phyloP scores from a whole-genome alignment of 2,888 invertebrate genomes.

The Epirrita christyi region DNA sequence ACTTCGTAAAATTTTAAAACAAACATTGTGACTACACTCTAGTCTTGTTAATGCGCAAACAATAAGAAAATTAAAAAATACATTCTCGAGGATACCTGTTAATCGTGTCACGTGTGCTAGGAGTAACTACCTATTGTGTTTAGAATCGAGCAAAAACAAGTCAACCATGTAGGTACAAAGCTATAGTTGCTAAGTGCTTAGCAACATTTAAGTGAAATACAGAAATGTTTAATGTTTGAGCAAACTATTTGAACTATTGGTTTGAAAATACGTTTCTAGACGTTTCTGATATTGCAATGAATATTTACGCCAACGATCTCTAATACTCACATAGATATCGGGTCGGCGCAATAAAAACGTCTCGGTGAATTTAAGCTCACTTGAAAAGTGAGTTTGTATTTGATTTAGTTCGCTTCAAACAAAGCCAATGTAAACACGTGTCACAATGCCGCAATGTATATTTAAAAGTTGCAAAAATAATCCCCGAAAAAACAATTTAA shows the following conservation, averaged over 20 bases:
- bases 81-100: slow-evolving; percentile 1
- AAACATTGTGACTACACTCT: neutral
- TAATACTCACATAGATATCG: too few relatives aligned
- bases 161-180: neutral
- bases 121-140: neutral
- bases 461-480: too few relatives aligned
- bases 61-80: neutral
- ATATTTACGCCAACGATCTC: slow-evolving; percentile 10
- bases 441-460: too few relatives aligned
- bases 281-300: slow-evolving; percentile 6
- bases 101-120: neutral
- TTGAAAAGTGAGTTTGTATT: too few relatives aligned
- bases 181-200: neutral
- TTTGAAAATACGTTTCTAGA: slow-evolving; percentile 10
- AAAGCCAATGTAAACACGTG: too few relatives aligned
- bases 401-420: too few relatives aligned
- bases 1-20: neutral
- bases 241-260: slow-evolving; percentile 9
- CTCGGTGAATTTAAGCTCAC: too few relatives aligned
- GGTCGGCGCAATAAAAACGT: too few relatives aligned
- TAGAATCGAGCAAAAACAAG: neutral
- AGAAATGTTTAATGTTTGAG: slow-evolving; percentile 6
- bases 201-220: slow-evolving; percentile 14
- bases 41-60: neutral
- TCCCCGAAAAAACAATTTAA: too few relatives aligned